Evolutionary conservation across 2,797 vertebrate genomes (phyloP), one percentile per base, ranked within the genome.

Genomic region (Enteromius viviparus): DNA sequence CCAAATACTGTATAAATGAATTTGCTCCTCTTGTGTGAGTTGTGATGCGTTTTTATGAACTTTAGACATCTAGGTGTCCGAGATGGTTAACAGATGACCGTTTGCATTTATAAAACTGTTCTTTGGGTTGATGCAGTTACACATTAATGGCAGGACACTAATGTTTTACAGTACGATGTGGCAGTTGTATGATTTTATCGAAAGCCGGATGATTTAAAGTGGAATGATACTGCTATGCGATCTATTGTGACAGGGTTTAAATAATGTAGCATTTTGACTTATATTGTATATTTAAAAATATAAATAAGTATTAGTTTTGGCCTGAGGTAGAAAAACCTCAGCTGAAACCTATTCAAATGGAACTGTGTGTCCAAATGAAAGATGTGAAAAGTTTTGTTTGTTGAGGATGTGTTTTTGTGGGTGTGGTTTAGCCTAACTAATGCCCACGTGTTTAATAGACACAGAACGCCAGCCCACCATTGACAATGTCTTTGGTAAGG

Each of bases 401-500:
- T 26, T 12, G 55, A 15, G 23, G 14, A 29, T 29, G 23, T 26
- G 58, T 26, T 60, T 26, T 60, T 2, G 11, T 60, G 11, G n/a
- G n/a, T 11, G 10, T 58, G 29, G 6, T 65, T 15, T 32, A 11
- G n/a, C 47, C 2, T 34, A 51, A 51, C 70, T 32, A 49, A 37
- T 6, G 11, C 29, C 6, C 14, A n/a, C 29, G 58, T 79, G 34
- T 58, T 71, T 11, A 71, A n/a, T 37, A 83, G 74, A 69, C 3
- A 58, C 49, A 12, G 74, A 89, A 34, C 92, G 87, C 76, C 78
- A 84, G 87, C 93, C 92, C 34, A 89, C 93, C 64, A 93, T 94
- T 15, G 93, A 94, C 5, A 92, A 91, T n/a, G 93, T 95, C 2
- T 95, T 94, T 87, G 93, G 94, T 1, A 94, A 95, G 85, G 94